phyloP scores from a whole-genome alignment of 2,113 vertebrate genomes.

The Gymnorhina tibicen region DNA sequence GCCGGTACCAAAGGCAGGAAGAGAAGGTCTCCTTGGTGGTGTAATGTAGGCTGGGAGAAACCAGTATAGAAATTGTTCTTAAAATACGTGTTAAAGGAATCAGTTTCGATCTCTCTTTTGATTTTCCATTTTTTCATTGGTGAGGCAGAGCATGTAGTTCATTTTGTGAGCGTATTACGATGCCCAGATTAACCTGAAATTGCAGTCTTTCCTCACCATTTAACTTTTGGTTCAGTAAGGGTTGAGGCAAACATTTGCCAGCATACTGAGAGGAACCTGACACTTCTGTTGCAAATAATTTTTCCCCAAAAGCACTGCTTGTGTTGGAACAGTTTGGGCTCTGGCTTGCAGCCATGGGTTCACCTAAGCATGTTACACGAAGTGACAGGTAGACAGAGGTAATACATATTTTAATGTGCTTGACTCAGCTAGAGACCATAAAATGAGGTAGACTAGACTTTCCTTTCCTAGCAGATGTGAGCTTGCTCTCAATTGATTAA shows the following conservation, averaged over 20 bases:
- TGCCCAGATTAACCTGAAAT: not conserved
- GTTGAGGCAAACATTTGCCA: slow-evolving; percentile 7
- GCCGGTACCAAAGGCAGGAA: not conserved
- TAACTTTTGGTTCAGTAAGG: not conserved
- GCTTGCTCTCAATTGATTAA: slow-evolving; percentile 43
- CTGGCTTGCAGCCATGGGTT: slow-evolving; percentile 35
- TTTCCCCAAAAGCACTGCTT: slow-evolving; percentile 20
- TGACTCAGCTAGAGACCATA: not conserved
- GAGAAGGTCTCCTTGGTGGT: not conserved
- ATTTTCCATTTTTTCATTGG: not conserved
- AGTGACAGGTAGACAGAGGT: slow-evolving; percentile 46
- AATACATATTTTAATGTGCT: slow-evolving; percentile 36
- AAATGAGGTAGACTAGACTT: not conserved
- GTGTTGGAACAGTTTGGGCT: slow-evolving; percentile 6
- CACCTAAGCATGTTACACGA: slow-evolving; percentile 15
- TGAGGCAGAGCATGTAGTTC: not conserved
- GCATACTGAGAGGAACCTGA: not conserved
- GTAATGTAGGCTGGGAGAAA: not conserved
- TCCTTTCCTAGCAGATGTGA: not conserved
- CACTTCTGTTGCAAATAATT: not conserved
- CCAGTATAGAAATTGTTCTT: not conserved
- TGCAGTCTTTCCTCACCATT: not conserved
- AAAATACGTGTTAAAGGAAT: not conserved
- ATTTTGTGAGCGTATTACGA: not conserved
- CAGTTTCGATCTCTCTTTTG: not conserved